Evolutionary conservation across 2,888 invertebrate species (phyloP).

Genomic region (Macropis europaea): DNA sequence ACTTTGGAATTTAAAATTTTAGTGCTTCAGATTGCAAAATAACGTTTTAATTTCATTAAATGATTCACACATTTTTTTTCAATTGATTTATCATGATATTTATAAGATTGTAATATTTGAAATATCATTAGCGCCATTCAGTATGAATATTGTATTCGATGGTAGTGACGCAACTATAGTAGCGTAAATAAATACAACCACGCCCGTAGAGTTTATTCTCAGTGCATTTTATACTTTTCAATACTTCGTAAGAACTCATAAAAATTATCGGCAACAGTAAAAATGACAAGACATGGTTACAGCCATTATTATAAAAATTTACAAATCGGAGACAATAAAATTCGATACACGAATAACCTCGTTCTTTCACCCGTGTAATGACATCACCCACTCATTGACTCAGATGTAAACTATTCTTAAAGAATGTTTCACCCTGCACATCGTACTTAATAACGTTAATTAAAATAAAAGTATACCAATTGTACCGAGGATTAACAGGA

Average conservation of each 20-base stretch:
- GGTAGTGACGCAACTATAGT: background rate
- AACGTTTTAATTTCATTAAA: background rate
- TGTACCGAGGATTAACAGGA: background rate
- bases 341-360: constrained; percentile 6
- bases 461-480: background rate
- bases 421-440: constrained; percentile 15
- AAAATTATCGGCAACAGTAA: background rate
- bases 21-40: no score
- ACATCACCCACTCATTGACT: constrained; percentile 31
- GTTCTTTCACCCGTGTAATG: constrained; percentile 12
- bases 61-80: background rate
- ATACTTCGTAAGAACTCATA: background rate
- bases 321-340: background rate
- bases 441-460: constrained; percentile 6
- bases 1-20: no score
- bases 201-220: constrained; percentile 16
- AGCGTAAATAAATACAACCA: constrained; percentile 23
- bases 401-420: constrained; percentile 30
- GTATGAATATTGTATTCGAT: background rate
- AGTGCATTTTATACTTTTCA: background rate
- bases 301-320: background rate
- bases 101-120: background rate
- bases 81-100: background rate
- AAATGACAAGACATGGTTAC: constrained; percentile 6
- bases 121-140: background rate